phyloP scores from a whole-genome alignment of 2,888 invertebrate genomes.

The Lasius platythorax region DNA sequence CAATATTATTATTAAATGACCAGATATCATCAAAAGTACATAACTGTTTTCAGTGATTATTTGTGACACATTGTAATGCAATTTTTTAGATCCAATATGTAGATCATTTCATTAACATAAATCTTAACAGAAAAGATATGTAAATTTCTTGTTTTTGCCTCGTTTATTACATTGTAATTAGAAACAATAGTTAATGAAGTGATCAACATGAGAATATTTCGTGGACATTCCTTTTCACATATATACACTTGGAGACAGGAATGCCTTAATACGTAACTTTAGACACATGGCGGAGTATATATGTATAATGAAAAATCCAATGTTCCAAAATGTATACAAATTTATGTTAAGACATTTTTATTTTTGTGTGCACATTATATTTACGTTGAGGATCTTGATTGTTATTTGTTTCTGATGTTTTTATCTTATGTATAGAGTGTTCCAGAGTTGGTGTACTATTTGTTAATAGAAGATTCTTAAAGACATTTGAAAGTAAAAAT shows the following conservation, averaged over 20 bases:
- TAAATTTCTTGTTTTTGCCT: background rate
- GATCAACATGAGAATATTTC: background rate
- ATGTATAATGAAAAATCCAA: background rate
- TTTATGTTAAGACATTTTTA: background rate
- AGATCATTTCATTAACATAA: slow-evolving; percentile 15
- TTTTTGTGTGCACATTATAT: background rate
- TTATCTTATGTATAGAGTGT: background rate
- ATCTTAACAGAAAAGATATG: background rate
- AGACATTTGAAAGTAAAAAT: background rate
- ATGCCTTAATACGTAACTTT: background rate
- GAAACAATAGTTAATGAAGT: background rate
- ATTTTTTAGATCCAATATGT: background rate
- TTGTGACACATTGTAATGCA: slow-evolving; percentile 17
- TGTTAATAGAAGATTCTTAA: background rate
- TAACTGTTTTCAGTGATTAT: slow-evolving; percentile 9
- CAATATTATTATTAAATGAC: slow-evolving; percentile 24
- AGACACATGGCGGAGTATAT: background rate
- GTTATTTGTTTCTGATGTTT: slow-evolving; percentile 4
- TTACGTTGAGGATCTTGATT: slow-evolving; percentile 6
- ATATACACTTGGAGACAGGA: background rate
- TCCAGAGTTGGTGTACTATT: background rate
- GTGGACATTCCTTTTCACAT: background rate
- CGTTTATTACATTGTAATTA: background rate
- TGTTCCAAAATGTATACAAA: background rate
- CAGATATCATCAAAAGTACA: background rate